Evolutionary conservation across 2,888 invertebrate species (phyloP).

Genomic region (Mechanitis mazaeus): DNA sequence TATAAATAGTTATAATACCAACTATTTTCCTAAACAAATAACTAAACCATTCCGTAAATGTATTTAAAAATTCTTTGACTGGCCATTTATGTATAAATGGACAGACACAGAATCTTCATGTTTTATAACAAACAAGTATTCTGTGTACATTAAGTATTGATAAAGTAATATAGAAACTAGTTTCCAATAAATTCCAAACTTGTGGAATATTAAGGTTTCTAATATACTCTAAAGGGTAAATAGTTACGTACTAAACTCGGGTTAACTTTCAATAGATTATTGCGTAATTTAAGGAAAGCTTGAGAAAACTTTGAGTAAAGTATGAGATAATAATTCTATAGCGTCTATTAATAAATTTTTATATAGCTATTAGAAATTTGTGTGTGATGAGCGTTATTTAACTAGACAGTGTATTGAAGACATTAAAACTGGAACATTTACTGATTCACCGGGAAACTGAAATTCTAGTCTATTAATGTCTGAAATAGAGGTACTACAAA

Average conservation of each 20-base stretch:
- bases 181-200: constrained; percentile 6
- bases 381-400: neutral
- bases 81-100: too few relatives aligned
- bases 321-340: neutral
- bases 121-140: too few relatives aligned
- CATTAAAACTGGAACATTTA: too few relatives aligned
- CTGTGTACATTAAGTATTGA: neutral
- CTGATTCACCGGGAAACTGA: too few relatives aligned
- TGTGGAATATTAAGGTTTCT: constrained; percentile 3
- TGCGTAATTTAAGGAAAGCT: constrained; percentile 3
- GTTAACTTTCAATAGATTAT: constrained; percentile 4
- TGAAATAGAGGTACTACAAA: too few relatives aligned
- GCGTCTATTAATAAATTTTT: neutral
- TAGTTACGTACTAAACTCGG: constrained; percentile 2
- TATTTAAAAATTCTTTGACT: too few relatives aligned
- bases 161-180: constrained; percentile 5
- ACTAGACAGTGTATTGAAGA: too few relatives aligned
- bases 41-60: too few relatives aligned
- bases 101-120: too few relatives aligned
- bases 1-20: too few relatives aligned
- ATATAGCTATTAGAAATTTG: neutral
- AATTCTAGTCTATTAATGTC: too few relatives aligned
- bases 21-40: too few relatives aligned
- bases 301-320: neutral
- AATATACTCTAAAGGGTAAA: constrained; percentile 3